Evolutionary conservation across 2,797 vertebrate species (phyloP), one percentile per base, ranked within the genome.

Genomic region (Arctocebus calabarensis): DNA sequence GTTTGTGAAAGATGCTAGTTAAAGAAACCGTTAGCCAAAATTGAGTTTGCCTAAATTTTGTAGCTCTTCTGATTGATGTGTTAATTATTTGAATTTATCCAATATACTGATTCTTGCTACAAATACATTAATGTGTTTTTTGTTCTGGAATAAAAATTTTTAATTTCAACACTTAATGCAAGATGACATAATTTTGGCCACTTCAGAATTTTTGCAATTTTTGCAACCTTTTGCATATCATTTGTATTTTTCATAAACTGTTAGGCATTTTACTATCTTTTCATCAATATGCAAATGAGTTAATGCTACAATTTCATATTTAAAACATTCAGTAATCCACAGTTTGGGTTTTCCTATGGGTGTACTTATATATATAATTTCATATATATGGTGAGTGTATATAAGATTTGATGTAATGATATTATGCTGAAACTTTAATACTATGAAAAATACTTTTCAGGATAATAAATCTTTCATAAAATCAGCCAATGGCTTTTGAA

Each of bases 401-500:
- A 16, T 68, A 25, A 89, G 48, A 55, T 83, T 87, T 90, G 68
- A 75, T 27, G 43, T 83, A 52, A 45, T 57, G 27, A 8, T 40
- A 77, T 66, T 27, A 68, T 57, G 19, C 52, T 83, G 25, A 86
- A 90, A 86, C 43, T 61, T 81, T 22, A 48, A 57, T 22, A 11
- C 62, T 78, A 73, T 64, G 29, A 91, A 94, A 88, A 84, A 64
- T 91, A 19, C 16, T 40, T 94, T 87, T 57, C 13, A 17, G 25
- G 43, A 64, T 91, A 32, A 64, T 32, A 83, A 48, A 73, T 83
- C 23, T 94, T 93, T 90, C 37, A 40, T 74, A 66, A 93, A 75
- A 57, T 43, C 57, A 79, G 12, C 8, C 55, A n/a, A 55, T 1
- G 64, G 14, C 20, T 84, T 55, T 92, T 83, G 20, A 61, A 90